These are phyloP conservation scores for Ochropacha duplaris DNA, from an alignment of 2,888 invertebrate genomes.

Conservation along the genomic window DNA sequence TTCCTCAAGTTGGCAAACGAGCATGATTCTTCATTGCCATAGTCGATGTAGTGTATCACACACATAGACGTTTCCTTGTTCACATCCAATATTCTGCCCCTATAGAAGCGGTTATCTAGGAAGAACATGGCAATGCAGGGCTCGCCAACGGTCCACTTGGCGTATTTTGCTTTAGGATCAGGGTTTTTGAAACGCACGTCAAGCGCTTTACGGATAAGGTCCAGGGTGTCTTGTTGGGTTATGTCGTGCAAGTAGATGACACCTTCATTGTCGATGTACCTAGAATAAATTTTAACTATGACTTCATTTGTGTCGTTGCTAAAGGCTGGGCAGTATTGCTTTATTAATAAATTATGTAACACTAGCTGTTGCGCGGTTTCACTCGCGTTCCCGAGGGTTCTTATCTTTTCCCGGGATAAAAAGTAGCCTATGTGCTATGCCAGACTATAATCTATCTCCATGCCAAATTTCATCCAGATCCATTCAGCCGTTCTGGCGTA, in stretches of 20 bases:
- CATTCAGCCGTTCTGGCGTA: too few species aligned
- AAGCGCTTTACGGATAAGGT: slow-evolving; percentile 77
- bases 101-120: slow-evolving; percentile 86
- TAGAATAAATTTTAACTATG: slow-evolving; percentile 24
- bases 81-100: slow-evolving; percentile 83
- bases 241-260: slow-evolving; percentile 68
- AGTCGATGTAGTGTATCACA: slow-evolving; percentile 89
- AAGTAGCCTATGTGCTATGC: too few species aligned
- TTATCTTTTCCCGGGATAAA: too few species aligned
- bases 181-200: slow-evolving; percentile 68
- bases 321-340: too few species aligned
- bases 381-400: too few species aligned
- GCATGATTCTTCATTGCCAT: slow-evolving; percentile 89
- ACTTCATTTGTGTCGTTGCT: too few species aligned
- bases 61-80: slow-evolving; percentile 61
- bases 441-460: too few species aligned
- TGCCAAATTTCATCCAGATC: too few species aligned
- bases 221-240: slow-evolving; percentile 61
- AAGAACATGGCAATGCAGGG: slow-evolving; percentile 87
- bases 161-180: slow-evolving; percentile 69
- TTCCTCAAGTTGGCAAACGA: slow-evolving; percentile 82
- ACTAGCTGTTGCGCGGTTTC: too few species aligned
- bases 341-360: too few species aligned
- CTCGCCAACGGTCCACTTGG: slow-evolving; percentile 84
- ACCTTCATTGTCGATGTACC: slow-evolving; percentile 74